Evolutionary conservation across 2,797 vertebrate species (phyloP).

Genomic region (Protosalanx chinensis): DNA sequence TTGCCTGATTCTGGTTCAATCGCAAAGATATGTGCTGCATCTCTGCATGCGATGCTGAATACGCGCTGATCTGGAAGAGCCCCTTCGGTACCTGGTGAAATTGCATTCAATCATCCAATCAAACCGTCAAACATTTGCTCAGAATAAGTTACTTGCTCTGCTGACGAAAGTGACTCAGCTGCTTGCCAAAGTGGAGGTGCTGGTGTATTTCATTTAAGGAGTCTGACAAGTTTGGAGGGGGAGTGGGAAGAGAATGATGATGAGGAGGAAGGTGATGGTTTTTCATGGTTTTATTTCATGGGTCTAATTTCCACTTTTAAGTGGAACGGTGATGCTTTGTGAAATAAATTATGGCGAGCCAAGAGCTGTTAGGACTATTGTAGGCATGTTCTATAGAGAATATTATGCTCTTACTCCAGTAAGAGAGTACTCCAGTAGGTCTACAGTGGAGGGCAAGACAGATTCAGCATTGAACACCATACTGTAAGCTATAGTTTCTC

Average conservation of each 20-base stretch:
- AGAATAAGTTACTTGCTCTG: conserved; percentile 40
- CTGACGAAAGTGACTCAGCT: conserved; percentile 47
- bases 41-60: not conserved
- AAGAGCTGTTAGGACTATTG: not conserved
- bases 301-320: not conserved
- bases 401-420: not conserved
- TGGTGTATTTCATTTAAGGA: conserved; percentile 23
- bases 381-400: not conserved
- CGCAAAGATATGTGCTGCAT: not conserved
- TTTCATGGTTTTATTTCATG: no score
- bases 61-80: not conserved
- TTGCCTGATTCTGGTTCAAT: not conserved
- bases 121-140: conserved; percentile 50
- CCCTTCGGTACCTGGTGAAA: conserved; percentile 33
- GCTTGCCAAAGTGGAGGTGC: conserved; percentile 9
- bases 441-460: not conserved
- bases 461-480: no score
- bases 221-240: not conserved
- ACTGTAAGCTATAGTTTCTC: not conserved
- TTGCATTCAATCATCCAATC: conserved; percentile 56
- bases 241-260: no score
- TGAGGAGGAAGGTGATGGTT: no score
- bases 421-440: not conserved
- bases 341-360: not conserved
- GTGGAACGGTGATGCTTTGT: not conserved